Evolutionary conservation across 2,888 invertebrate genomes (phyloP), one percentile per base, ranked within the genome.

Genomic region (Uloborus plumipes): DNA sequence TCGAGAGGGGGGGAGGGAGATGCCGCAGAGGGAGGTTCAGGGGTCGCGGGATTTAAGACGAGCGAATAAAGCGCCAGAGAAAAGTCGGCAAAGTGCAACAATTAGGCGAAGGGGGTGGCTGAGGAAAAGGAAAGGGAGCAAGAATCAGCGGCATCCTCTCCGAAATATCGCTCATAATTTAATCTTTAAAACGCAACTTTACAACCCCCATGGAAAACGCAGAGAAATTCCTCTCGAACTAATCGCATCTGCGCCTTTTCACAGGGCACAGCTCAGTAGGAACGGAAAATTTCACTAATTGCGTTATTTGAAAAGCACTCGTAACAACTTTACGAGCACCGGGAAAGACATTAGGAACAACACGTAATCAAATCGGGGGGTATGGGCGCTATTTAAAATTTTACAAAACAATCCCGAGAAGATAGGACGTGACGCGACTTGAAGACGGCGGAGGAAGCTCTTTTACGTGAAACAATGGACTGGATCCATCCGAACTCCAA

Each of bases 221-320:
- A 71, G 50, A 71, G 59, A 69, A 81, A 74, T 74, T 59, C 75
- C 50, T 22, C 50, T 47, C 55, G 49, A 74, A 69, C 80, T 81
- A 81, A 81, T 81, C 74, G 70, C 80, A 81, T 81, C 80, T 81
- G 80, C 53, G 55, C 59, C 80, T 64, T 75, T 81, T 81, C 74
- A 51, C 77, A 77, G 39, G 16, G 53, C 62, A 51, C 62, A 16
- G 15, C 39, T 50, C 39, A 51, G 31, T 64, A 65, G 61, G 51
- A 77, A 77, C 79, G 66, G 67, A 80, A 80, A 80, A 80, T 80
- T 65, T 73, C 79, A 53, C 80, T 81, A 81, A 81, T 81, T 81
- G 80, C 74, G 74, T 81, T 81, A 81, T 81, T 81, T 81, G 80
- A 81, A 81, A 81, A 81, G 80, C 80, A 73, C 80, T 74, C 64